Conservation (phyloP, 2,888 invertebrate species). For the Arge pagana region DNA sequence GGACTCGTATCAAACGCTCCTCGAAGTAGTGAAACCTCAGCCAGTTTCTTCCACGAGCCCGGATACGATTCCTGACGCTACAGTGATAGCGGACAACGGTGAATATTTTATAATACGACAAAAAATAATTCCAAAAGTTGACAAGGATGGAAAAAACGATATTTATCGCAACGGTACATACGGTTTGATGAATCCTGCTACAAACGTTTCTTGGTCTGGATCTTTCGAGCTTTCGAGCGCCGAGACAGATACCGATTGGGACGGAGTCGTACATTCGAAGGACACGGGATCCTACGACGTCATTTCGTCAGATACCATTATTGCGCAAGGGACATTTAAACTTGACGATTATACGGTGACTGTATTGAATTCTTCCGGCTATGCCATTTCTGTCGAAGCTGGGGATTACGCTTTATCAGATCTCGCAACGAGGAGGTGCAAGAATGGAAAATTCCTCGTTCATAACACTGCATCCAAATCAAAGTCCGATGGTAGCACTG, state of each 20-base stretch:
- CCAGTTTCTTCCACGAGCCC: background rate
- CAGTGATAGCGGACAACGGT: background rate
- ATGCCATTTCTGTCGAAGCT: background rate
- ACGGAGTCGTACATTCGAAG: too few relatives aligned
- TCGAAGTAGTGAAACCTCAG: background rate
- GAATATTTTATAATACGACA: background rate
- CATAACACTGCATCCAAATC: background rate
- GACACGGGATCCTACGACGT: too few relatives aligned
- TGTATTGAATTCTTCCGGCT: too few relatives aligned
- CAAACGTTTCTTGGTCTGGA: conserved; percentile 3
- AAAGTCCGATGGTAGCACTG: conserved; percentile 6
- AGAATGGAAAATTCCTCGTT: background rate
- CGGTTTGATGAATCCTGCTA: background rate
- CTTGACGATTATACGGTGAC: conserved; percentile 1
- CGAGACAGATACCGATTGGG: too few relatives aligned
- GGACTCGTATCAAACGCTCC: background rate
- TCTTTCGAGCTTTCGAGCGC: too few relatives aligned
- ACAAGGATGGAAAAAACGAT: background rate
- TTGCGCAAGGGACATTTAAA: too few relatives aligned
- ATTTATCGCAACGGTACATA: too few relatives aligned
- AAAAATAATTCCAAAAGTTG: background rate
- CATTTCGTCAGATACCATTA: too few relatives aligned
- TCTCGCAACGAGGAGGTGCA: background rate
- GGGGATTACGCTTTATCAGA: conserved; percentile 1
- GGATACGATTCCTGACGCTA: background rate